Evolutionary conservation across 2,888 invertebrate species (phyloP).

Genomic region (Ametastegia equiseti): DNA sequence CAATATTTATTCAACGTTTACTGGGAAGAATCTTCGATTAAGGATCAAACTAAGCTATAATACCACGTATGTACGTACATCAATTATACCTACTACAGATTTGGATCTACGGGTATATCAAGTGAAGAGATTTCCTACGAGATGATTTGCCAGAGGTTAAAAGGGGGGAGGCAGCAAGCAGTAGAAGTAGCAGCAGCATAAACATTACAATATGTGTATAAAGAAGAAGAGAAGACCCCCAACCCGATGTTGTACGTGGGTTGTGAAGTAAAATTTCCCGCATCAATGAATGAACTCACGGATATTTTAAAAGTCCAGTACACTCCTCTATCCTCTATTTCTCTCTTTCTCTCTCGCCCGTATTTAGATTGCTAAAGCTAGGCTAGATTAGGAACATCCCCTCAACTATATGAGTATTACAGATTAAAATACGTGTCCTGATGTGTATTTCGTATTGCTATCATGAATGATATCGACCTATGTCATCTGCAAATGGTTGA

Average conservation of each 20-base stretch:
- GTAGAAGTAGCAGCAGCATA: neutral
- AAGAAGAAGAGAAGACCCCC: constrained; percentile 33
- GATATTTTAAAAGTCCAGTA: constrained; percentile 43
- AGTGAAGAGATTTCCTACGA: neutral
- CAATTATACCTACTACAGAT: too few relatives aligned
- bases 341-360: constrained; percentile 24
- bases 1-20: too few relatives aligned
- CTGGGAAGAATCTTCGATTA: too few relatives aligned
- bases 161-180: neutral
- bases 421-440: neutral
- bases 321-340: constrained; percentile 6
- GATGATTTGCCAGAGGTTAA: neutral
- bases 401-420: neutral
- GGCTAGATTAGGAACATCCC: neutral
- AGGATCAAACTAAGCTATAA: too few relatives aligned
- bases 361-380: neutral
- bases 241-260: constrained; percentile 25
- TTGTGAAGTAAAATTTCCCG: constrained; percentile 37
- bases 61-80: too few relatives aligned
- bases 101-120: too few relatives aligned
- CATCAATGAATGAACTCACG: constrained; percentile 45
- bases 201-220: constrained; percentile 13
- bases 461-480: too few relatives aligned
- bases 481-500: too few relatives aligned
- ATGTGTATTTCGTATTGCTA: too few relatives aligned